Base-by-base conservation (phyloP, 2,888 invertebrate species). In the Urechis unicinctus region DNA sequence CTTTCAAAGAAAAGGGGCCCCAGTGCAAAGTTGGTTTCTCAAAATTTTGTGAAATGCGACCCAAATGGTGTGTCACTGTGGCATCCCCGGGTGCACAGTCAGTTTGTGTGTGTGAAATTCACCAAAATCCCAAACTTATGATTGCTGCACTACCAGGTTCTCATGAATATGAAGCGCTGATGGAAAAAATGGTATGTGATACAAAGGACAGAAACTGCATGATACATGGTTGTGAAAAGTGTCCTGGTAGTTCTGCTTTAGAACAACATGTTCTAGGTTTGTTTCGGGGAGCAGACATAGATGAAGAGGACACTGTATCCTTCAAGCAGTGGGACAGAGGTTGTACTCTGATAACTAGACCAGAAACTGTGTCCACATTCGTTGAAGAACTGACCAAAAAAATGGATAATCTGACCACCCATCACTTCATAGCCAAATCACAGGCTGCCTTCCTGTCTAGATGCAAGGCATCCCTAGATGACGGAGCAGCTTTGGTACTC, bases 51-150 rank as follows among this genome's bases (percentile, higher is more conserved):
- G 48, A 48, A n/a, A 6, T 48, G 6, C 21, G 48, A n/a, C 48
- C 13, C 13, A 48, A 22, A 26, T 22, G 26, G n/a, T 24, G 25
- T 26, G 28, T 48, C n/a, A 48, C 48, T 9, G 48, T 48, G 17
- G 13, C 6, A 5, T 5, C 24, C 22, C 48, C 6, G n/a, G 48
- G 48, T 5, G 26, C 48, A 3, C 13, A 48, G n/a, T 24, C 24
- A 22, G 25, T 48, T 25, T 22, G 48, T 25, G 48, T 48, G 3
- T 48, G 48, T 26, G 26, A n/a, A 22, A 22, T 26, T 24, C 48
- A 48, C n/a, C 48, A 48, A 24, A 48, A 48, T 48, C 25, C 26
- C 3, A 48, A 48, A 26, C 48, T 22, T 22, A 48, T 48, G 48
- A n/a, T 26, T 24, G 22, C 48, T 25, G 48, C 22, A 9, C 22